Base-by-base conservation (phyloP, 64 coral and sea anemone genomes). In the Cladopsammia gracilis region DNA sequence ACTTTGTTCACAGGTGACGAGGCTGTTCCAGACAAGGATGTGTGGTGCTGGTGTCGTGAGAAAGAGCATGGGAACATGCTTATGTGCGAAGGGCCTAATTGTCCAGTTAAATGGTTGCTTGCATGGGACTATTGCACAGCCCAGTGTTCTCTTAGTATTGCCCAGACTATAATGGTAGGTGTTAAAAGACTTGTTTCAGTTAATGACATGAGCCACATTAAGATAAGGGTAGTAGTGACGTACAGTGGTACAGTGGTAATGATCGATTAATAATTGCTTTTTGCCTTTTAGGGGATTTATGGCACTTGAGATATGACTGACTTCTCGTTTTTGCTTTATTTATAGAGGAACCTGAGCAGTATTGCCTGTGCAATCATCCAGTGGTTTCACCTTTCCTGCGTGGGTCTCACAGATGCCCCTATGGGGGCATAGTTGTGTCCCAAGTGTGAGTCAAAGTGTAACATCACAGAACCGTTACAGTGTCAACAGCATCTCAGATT, bases 51-150 rank as follows among this genome's bases (percentile, higher is more conserved):
- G 66, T 70, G 66, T 70, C 66, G 22, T 25, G 66, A 70, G 66
- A 23, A 25, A 70, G 66, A 70, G 24, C 24, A 70, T 25, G 66
- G 66, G n/a, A 9, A 24, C 66, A 70, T 70, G 6, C n/a, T 70
- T 4, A 70, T n/a, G 24, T 70, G 66, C 24, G 24, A 70, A 70
- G 66, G n/a, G 23, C 67, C 79, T 59, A 59, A 49, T 80, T 91
- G 89, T 78, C 77, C 62, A 83, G 71, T 91, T 71, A 83, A 91
- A 78, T 91, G 89, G 89, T 91, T 71, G 77, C 45, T 70, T 91
- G 89, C 70, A 79, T 83, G 52, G 66, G 89, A 67, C 77, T 91
- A 48, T 71, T 81, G 70, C 71, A 71, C 67, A 91, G 89, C 70
- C 78, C 89, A 71, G 89, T 71, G 56, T 91, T 83, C 58, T 81